Conservation (phyloP, 53 echinoderm and acorn worm genomes). For the Hippasteria phrygiana region DNA sequence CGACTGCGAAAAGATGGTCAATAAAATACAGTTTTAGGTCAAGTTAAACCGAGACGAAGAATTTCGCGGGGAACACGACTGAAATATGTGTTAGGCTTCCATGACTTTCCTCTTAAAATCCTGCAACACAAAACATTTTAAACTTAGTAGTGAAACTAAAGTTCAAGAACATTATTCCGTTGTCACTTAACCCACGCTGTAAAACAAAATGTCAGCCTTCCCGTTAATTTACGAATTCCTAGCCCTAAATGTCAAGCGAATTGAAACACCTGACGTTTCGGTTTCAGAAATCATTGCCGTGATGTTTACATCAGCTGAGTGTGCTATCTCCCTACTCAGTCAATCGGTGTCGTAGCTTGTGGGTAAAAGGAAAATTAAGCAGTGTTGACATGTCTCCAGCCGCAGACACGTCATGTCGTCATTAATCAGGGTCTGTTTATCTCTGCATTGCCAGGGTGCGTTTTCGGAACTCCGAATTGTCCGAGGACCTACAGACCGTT, state of each 20-base stretch:
- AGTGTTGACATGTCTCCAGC: background rate
- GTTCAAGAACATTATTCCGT: background rate
- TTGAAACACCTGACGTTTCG: background rate
- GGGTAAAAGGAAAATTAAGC: constrained; percentile 26
- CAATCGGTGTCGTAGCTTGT: background rate
- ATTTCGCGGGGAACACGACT: no score
- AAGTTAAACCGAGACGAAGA: no score
- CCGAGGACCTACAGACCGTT: no score
- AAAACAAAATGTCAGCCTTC: background rate
- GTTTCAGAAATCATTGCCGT: background rate
- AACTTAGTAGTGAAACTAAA: background rate
- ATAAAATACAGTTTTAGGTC: no score
- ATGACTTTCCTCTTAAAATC: no score
- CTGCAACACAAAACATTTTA: no score
- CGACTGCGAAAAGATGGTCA: no score
- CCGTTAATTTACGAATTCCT: background rate
- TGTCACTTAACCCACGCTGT: background rate
- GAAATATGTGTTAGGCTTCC: no score
- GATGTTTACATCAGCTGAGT: background rate
- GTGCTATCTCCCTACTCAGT: background rate
- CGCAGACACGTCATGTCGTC: background rate
- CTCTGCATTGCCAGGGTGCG: no score
- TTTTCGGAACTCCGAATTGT: no score
- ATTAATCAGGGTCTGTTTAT: no score
- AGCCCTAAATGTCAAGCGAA: background rate